These are phyloP conservation scores for Cheilosia impressa DNA, from an alignment of 2,888 invertebrate species.

Conservation along the genomic window DNA sequence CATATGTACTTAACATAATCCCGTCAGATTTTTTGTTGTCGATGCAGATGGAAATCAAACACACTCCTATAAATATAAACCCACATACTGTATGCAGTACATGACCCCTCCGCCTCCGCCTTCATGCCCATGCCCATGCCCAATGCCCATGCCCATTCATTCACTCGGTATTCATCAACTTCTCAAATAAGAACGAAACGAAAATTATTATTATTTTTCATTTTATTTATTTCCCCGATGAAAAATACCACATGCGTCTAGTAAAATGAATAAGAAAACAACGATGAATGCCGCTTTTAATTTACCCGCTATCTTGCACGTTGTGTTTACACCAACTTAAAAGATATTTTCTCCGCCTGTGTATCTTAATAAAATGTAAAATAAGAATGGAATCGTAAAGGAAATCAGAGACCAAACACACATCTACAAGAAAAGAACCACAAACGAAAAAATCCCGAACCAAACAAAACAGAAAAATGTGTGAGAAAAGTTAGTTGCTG, in stretches of 20 bases:
- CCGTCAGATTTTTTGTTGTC: slow-evolving; percentile 47
- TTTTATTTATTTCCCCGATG: slow-evolving; percentile 71
- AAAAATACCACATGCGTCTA: slow-evolving; percentile 72
- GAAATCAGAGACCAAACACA: slow-evolving; percentile 33
- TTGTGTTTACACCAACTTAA: slow-evolving; percentile 75
- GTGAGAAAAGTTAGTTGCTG: slow-evolving; percentile 71
- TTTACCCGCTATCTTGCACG: slow-evolving; percentile 71
- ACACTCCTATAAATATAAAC: slow-evolving; percentile 20
- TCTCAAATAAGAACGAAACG: slow-evolving; percentile 46
- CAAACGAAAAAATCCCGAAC: slow-evolving; percentile 17
- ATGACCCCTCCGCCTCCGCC: slow-evolving; percentile 73
- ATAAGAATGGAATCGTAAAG: slow-evolving; percentile 56
- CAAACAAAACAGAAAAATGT: slow-evolving; percentile 68
- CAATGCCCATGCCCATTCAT: slow-evolving; percentile 73
- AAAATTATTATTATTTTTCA: slow-evolving; percentile 71
- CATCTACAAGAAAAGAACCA: too few relatives aligned
- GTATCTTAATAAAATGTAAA: slow-evolving; percentile 73
- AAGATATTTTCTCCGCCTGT: slow-evolving; percentile 72
- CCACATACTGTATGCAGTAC: slow-evolving; percentile 75
- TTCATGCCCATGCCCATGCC: slow-evolving; percentile 74
- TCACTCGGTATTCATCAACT: slow-evolving; percentile 70
- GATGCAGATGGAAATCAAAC: slow-evolving; percentile 62
- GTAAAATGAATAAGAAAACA: slow-evolving; percentile 48
- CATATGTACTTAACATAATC: slow-evolving; percentile 71
- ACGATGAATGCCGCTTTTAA: slow-evolving; percentile 70